Conservation (phyloP, 2,888 invertebrate species). For the Elysia crispata region DNA sequence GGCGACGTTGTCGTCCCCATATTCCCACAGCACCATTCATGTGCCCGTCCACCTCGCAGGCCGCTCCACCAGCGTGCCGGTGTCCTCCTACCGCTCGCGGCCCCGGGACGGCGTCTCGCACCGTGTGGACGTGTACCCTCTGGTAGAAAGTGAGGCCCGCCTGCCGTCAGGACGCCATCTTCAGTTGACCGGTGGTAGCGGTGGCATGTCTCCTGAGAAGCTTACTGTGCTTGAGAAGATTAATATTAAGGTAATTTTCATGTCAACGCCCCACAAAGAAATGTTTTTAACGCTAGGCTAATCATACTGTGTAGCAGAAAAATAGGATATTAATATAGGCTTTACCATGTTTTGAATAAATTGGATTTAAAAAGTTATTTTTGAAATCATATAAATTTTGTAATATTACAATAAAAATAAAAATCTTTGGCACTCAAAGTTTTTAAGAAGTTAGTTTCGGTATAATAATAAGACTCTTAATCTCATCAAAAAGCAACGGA, state of each 20-base stretch:
- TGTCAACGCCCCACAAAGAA: too few relatives aligned
- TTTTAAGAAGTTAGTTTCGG: too few relatives aligned
- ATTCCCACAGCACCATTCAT: conserved; percentile 40
- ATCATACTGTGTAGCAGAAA: too few relatives aligned
- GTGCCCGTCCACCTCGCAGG: conserved; percentile 47
- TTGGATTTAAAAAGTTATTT: too few relatives aligned
- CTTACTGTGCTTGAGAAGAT: conserved; percentile 68
- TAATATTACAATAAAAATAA: too few relatives aligned
- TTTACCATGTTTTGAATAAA: too few relatives aligned
- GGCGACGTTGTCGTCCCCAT: conserved; percentile 2
- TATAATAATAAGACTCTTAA: too few relatives aligned
- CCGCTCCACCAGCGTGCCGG: conserved; percentile 48
- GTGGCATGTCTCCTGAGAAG: conserved; percentile 51
- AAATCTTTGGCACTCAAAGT: too few relatives aligned
- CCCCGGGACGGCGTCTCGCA: conserved; percentile 53
- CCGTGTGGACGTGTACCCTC: conserved; percentile 55
- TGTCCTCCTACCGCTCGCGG: conserved; percentile 55
- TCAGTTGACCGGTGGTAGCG: conserved; percentile 40
- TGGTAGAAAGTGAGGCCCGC: conserved; percentile 51
- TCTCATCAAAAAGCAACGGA: too few relatives aligned
- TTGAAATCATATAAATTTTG: too few relatives aligned
- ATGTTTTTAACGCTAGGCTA: too few relatives aligned
- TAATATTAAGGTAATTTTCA: conserved; percentile 67
- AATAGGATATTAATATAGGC: too few relatives aligned
- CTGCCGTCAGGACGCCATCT: conserved; percentile 46